Percentiles rank a stretch among this genome's conserved stretches.
These are phyloP conservation scores for Malthinus seriepunctatus DNA, from an alignment of 2,888 invertebrate genomes.

Conservation along the genomic window DNA sequence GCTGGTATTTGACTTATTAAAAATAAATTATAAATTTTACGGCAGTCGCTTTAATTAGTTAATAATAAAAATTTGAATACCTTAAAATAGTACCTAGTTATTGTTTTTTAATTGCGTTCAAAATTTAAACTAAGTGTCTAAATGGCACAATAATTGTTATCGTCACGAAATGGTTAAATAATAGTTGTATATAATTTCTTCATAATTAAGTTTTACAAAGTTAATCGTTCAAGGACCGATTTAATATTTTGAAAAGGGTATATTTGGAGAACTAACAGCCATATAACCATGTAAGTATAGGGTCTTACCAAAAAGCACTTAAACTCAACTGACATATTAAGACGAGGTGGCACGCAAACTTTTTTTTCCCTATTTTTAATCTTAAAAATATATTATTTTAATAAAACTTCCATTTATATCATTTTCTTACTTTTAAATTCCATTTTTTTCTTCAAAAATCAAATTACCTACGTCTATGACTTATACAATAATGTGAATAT, in stretches of 20 bases:
- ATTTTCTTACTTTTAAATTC: background rate
- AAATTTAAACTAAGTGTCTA: slow-evolving; percentile 15
- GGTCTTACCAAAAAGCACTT: slow-evolving; percentile 5
- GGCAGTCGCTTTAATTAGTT: slow-evolving; percentile 7
- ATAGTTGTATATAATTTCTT: slow-evolving; percentile 14
- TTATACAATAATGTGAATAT: no score
- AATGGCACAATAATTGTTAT: slow-evolving; percentile 15
- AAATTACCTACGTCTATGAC: no score
- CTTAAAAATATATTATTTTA: no score
- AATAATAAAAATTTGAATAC: slow-evolving; percentile 14
- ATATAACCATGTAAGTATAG: slow-evolving; percentile 8
- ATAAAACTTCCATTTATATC: no score
- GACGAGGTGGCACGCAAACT: slow-evolving; percentile 7
- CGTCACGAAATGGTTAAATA: slow-evolving; percentile 16
- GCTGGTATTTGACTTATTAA: slow-evolving; percentile 31
- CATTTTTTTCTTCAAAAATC: background rate
- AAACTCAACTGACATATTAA: slow-evolving; percentile 6
- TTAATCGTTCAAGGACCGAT: slow-evolving; percentile 18
- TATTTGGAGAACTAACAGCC: slow-evolving; percentile 6
- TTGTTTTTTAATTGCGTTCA: slow-evolving; percentile 13
- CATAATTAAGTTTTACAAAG: slow-evolving; percentile 17
- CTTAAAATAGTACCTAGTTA: slow-evolving; percentile 7
- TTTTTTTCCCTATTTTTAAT: background rate
- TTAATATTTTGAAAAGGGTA: slow-evolving; percentile 16
- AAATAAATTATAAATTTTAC: slow-evolving; percentile 26